Evolutionary conservation across 2,113 vertebrate species (phyloP).

Genomic region (Pycnonotus jocosus): DNA sequence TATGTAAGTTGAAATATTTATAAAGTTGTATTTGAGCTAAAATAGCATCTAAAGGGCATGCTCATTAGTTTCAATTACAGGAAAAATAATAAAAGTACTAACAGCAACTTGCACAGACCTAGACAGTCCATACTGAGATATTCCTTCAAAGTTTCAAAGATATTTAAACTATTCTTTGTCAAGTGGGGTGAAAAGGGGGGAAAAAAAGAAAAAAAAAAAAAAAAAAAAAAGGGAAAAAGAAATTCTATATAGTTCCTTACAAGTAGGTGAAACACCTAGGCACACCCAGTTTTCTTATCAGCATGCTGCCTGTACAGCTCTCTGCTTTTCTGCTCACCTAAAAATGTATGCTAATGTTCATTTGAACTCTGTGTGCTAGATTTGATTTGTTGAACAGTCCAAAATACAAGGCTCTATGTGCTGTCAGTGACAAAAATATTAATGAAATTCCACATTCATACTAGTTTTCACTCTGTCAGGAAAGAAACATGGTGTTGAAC

Average conservation of each 20-base stretch:
- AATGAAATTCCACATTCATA: not conserved
- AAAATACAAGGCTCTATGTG: not conserved
- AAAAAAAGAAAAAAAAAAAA: not conserved
- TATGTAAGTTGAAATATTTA: conserved; percentile 71
- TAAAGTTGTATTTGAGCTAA: conserved; percentile 61
- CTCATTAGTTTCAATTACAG: conserved; percentile 60
- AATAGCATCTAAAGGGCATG: conserved; percentile 65
- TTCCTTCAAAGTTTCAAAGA: not conserved
- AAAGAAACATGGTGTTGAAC: not conserved
- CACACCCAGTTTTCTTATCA: not conserved
- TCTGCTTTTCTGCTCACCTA: not conserved
- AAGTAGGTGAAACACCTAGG: not conserved
- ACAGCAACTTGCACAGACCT: not conserved
- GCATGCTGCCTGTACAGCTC: not conserved
- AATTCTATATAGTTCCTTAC: not conserved
- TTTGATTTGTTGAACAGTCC: not conserved
- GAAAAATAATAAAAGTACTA: conserved; percentile 6
- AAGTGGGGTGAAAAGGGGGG: not conserved
- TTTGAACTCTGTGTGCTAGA: not conserved
- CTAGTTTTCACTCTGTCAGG: not conserved
- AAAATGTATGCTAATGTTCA: not conserved
- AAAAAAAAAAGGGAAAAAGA: not conserved
- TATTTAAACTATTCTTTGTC: not conserved
- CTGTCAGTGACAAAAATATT: not conserved
- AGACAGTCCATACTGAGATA: not conserved